Evolutionary conservation across 2,888 invertebrate species (phyloP).

Genomic region (Drosophila hamatofila): DNA sequence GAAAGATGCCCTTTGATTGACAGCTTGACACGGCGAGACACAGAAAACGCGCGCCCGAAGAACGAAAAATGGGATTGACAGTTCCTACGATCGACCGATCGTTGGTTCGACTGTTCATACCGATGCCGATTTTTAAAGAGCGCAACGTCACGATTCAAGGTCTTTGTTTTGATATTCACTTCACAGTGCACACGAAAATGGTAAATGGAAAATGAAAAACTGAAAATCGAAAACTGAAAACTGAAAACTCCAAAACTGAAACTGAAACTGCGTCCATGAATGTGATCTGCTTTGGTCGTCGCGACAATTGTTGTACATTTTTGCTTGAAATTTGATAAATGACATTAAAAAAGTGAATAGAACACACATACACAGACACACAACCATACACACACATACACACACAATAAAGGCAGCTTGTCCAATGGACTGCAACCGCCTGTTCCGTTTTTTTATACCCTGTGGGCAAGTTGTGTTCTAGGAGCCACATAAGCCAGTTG

Average conservation of each 20-base stretch:
- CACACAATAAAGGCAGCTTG: constrained; percentile 24
- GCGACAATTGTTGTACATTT: constrained; percentile 50
- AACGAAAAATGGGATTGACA: constrained; percentile 45
- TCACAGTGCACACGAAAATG: constrained; percentile 45
- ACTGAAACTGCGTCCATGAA: constrained; percentile 32
- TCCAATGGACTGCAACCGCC: constrained; percentile 16
- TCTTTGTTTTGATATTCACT: constrained; percentile 77
- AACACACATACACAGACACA: not conserved
- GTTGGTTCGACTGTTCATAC: constrained; percentile 14
- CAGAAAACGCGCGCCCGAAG: constrained; percentile 71
- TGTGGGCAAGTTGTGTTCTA: constrained; percentile 6
- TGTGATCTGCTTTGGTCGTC: constrained; percentile 71
- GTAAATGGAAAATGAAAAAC: constrained; percentile 14
- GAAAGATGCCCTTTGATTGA: constrained; percentile 70
- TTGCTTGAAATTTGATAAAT: constrained; percentile 79
- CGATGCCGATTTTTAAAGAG: constrained; percentile 34
- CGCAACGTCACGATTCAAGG: constrained; percentile 46
- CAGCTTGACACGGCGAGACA: constrained; percentile 59
- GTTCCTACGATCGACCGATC: constrained; percentile 27
- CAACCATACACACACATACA: not conserved
- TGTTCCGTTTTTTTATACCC: constrained; percentile 19
- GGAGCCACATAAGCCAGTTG: not conserved
- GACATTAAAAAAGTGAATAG: constrained; percentile 42
- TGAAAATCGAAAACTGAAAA: not conserved
- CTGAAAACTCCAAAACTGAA: constrained; percentile 18